Evolutionary conservation across 2,888 invertebrate species (phyloP), one percentile per base, ranked within the genome.

Genomic region (Pandemis cinnamomeana): DNA sequence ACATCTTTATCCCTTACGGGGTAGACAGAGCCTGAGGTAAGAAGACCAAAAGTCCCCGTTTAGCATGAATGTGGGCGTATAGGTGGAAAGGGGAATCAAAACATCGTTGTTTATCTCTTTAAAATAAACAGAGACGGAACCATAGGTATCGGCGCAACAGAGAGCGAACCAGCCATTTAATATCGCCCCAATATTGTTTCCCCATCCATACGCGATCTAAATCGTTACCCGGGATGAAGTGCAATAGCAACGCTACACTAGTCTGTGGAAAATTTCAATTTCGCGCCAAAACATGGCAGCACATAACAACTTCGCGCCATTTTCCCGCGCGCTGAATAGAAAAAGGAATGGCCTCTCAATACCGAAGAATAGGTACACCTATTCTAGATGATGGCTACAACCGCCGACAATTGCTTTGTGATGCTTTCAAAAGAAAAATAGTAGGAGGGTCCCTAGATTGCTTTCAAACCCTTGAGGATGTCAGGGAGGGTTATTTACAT

Each of bases 321-420:
- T 75, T 72, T 80, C 81, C 79, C 80, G 75, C 72, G 76, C 72
- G 78, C 77, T 83, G 81, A 82, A 86, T 82, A 81, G 80, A 72
- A 81, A 85, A 83, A 80, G 83, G 83, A 84, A 81, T 82, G 79
- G 79, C 80, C 77, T 82, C 60, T 77, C 72, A 83, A 81, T 78
- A 78, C 75, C 78, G 72, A 77, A 78, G 80, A 83, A 84, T 80
- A 80, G 83, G 83, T 81, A 83, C 83, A 86, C 84, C 85, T 87
- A 85, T 87, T 86, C 81, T 80, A 76, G 79, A 84, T 86, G 86
- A 87, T 85, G 84, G 86, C 87, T 85, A 89, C 88, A 90, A 86
- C 89, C 84, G 80, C 82, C 84, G 82, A 90, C 89, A 89, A 90
- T 89, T 83, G 90, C 90, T 88, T 91, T 91, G 89, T 88, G 84